These are phyloP conservation scores for Mycalesis mineus DNA, from an alignment of 2,888 invertebrate genomes.

Conservation along the genomic window DNA sequence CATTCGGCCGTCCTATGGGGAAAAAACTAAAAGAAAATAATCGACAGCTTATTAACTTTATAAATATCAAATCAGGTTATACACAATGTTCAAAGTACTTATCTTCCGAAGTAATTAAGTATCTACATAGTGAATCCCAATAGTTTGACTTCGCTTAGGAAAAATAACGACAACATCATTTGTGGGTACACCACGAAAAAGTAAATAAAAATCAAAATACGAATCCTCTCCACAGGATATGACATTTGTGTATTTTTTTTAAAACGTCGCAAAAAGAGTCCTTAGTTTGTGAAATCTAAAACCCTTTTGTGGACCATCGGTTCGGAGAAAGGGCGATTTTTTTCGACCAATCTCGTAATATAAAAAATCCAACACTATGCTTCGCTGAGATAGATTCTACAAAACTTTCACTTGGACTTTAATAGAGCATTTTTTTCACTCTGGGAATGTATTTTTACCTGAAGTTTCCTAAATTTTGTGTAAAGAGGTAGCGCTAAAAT, in stretches of 20 bases:
- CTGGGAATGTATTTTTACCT: constrained; percentile 42
- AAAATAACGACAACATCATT: too few relatives aligned
- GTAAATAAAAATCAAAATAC: constrained; percentile 18
- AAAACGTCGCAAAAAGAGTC: constrained; percentile 38
- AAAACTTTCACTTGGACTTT: constrained; percentile 62
- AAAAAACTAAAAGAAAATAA: too few relatives aligned
- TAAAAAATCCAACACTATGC: constrained; percentile 53
- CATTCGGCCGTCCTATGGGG: too few relatives aligned
- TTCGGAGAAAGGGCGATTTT: constrained; percentile 56
- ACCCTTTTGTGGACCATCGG: constrained; percentile 63
- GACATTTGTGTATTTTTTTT: constrained; percentile 30
- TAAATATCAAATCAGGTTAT: too few relatives aligned
- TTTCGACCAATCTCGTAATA: constrained; percentile 39
- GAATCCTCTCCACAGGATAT: constrained; percentile 29
- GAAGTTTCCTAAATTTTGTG: constrained; percentile 18
- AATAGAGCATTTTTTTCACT: constrained; percentile 35
- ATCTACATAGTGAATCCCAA: too few relatives aligned
- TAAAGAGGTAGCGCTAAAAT: constrained; percentile 50
- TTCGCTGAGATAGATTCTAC: constrained; percentile 51
- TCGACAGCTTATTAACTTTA: too few relatives aligned
- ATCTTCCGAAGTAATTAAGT: too few relatives aligned
- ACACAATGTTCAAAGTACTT: too few relatives aligned
- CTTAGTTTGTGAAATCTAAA: constrained; percentile 59
- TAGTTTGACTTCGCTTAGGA: too few relatives aligned
- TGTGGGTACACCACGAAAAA: not conserved